Conservation (phyloP, 2,797 vertebrate species). For the Sphenopsis melanotis region DNA sequence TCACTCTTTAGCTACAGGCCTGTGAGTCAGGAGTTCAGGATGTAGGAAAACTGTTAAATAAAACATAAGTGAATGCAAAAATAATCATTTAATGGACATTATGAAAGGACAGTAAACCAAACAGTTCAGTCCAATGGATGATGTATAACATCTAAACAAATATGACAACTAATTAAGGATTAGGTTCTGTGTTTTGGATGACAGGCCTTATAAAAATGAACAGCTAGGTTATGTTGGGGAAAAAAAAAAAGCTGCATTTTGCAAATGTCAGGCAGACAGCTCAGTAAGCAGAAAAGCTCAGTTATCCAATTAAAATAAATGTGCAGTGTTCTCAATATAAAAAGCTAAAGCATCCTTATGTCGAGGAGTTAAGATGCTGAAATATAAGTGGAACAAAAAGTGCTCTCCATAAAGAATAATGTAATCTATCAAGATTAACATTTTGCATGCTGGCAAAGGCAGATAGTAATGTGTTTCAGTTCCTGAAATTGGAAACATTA, state of each 20-base stretch:
- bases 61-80: constrained; percentile 38
- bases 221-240: constrained; percentile 1
- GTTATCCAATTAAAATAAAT: constrained; percentile 70
- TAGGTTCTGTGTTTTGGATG: constrained; percentile 44
- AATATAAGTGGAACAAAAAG: constrained; percentile 48
- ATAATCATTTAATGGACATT: constrained; percentile 7
- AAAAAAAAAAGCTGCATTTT: constrained; percentile 7
- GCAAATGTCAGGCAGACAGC: constrained; percentile 61
- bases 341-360: constrained; percentile 49
- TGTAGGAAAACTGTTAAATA: not conserved
- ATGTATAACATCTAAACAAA: constrained; percentile 55
- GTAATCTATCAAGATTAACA: constrained; percentile 64
- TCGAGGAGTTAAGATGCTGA: constrained; percentile 50
- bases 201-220: constrained; percentile 47
- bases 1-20: not conserved
- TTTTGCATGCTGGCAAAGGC: constrained; percentile 54
- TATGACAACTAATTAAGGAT: constrained; percentile 66
- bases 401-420: constrained; percentile 52
- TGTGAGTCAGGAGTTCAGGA: not conserved
- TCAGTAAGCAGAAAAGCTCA: constrained; percentile 61
- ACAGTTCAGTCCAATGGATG: constrained; percentile 1
- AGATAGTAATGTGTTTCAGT: constrained; percentile 27
- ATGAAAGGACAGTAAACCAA: constrained; percentile 41
- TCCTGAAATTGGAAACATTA: constrained; percentile 47
- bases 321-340: constrained; percentile 53